Base-by-base conservation (phyloP, 2,888 invertebrate species). In the Hybos culiciformis region DNA sequence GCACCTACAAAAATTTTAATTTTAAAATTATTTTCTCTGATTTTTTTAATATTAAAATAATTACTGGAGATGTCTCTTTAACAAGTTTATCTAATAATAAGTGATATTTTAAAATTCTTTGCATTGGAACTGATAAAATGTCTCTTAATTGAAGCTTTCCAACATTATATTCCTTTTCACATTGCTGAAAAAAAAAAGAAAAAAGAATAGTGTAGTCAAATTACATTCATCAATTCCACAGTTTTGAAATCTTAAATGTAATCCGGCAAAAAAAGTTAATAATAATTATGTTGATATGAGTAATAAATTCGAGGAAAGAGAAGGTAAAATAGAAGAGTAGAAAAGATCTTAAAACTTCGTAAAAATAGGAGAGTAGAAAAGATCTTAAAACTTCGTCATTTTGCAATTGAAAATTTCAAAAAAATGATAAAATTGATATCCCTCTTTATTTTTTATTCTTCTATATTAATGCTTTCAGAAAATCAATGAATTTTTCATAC, bases 71-170 rank as follows among this genome's bases (percentile, higher is more conserved):
- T 1, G 90, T 90, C 63, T 87, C 85, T 56, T 85, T 83, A 42
- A 88, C 80, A 39, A 91, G 69, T 65, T 88, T 94, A 63, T 91
- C 87, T 44, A 97, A 69, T 39, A 98, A 70, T 43, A 98, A 73
- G 65, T 96, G 96, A 68, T 98, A 98, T 63, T 97, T 98, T 50
- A 98, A 77, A 53, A 98, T 85, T 61, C 98, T 74, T 68, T 98
- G 98, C 91, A 98, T 94, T 34, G 98, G 98, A 50, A 98, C 93
- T 18, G 93, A 90, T 37, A 98, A 70, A 50, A 98, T 84, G 65
- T 98, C 98, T 39, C 94, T 77, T 52, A 98, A 70, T 66, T 92
- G 88, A 60, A 97, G 92, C 60, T 90, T 83, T 12, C 92, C 92
- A 56, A 92, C 87, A 67, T 93, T 94, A 56, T 92, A 91, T 59